phyloP scores from a whole-genome alignment of 2,888 invertebrate genomes.

The Drosophila borborema region DNA sequence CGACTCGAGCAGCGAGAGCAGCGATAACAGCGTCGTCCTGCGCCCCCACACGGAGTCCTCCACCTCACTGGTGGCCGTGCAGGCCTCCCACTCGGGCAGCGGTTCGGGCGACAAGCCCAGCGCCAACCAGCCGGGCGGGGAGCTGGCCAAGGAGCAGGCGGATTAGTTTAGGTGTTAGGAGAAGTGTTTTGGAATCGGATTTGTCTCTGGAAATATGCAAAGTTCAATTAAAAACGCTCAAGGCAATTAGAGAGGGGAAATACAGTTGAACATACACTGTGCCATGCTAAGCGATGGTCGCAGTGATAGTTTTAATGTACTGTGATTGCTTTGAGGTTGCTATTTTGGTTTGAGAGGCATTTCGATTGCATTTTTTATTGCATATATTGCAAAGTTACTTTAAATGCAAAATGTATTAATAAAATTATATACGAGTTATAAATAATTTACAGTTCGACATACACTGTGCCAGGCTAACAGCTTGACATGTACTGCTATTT shows the following conservation, averaged over 20 bases:
- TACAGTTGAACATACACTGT: constrained; percentile 7
- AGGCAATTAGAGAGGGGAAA: constrained; percentile 1
- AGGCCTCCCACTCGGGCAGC: constrained; percentile 53
- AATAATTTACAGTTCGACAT: neutral
- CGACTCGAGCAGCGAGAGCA: constrained; percentile 74
- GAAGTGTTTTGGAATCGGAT: constrained; percentile 24
- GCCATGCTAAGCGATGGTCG: constrained; percentile 11
- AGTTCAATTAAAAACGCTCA: constrained; percentile 28
- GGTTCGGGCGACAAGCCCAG: constrained; percentile 64
- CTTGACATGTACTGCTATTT: neutral
- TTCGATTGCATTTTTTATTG: neutral
- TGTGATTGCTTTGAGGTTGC: neutral
- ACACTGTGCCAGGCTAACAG: neutral
- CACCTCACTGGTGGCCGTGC: constrained; percentile 39
- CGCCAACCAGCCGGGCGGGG: constrained; percentile 12
- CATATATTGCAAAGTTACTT: neutral
- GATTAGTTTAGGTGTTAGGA: constrained; percentile 44
- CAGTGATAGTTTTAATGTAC: neutral
- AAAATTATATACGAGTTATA: neutral
- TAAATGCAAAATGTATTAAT: neutral
- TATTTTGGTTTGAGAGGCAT: constrained; percentile 2
- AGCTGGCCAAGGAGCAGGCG: constrained; percentile 39
- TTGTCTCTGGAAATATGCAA: constrained; percentile 22
- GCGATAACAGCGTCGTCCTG: constrained; percentile 68
- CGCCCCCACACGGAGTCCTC: constrained; percentile 55